Evolutionary conservation across 2,797 vertebrate genomes (phyloP), one percentile per base, ranked within the genome.

Genomic region (Fringilla coelebs): DNA sequence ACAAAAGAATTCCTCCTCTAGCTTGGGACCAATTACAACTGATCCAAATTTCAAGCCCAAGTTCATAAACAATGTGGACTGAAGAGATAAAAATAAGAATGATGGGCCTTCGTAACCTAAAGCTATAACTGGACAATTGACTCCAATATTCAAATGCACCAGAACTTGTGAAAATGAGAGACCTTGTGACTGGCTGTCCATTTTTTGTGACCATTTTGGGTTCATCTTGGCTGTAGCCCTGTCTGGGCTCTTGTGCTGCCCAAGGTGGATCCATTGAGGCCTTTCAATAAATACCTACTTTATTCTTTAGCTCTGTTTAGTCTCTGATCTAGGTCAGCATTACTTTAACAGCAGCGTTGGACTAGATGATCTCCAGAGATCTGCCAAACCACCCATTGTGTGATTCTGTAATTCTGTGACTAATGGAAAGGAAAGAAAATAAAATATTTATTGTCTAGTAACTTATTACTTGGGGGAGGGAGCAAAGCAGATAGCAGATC

Each of bases 171-270:
- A 38, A 38, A 60, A 16, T 38, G 36, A 38, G 58, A 28, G 18
- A 61, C 26, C 26, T 20, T 0, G 5, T 40, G 26, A 40, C 17
- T 9, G 1, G 12, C 10, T 5, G 3, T 20, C 26, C 26, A 61
- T 34, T 60, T 36, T 36, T 61, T 40, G 18, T 61, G 25, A 28
- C 36, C 26, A 61, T 40, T 29, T 40, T 61, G 36, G 8, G 12
- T 40, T 40, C 18, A 29, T 40, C 36, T 60, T 2, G 17, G 25
- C 4, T 38, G 36, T 38, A 60, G 12, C 36, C 26, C 36, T 60
- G 36, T 6, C 36, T 60, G 36, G 25, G 57, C 8, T 28, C 34
- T 10, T 28, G 6, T 19, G 6, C 25, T 38, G 57, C 17, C 25
- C 57, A 38, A 38, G 12, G 36, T 19, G 8, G 13, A 19, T 38